phyloP scores from a whole-genome alignment of 2,797 vertebrate genomes.

The Danio kyathit region DNA sequence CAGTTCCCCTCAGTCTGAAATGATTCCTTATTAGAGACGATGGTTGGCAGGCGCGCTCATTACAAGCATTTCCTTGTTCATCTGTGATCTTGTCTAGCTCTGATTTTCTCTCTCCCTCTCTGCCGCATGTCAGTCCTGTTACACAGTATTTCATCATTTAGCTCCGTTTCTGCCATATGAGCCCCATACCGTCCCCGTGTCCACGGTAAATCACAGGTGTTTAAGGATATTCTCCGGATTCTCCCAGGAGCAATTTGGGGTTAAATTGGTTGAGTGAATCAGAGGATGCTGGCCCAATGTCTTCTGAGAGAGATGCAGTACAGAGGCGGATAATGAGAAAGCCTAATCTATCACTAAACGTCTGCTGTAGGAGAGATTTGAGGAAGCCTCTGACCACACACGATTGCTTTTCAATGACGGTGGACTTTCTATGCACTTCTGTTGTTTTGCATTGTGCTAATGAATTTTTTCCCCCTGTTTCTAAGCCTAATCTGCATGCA shows the following conservation, averaged over 20 bases:
- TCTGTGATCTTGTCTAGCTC: slow-evolving; percentile 18
- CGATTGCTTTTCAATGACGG: not conserved
- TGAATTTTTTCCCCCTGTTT: no score
- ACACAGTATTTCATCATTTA: slow-evolving; percentile 37
- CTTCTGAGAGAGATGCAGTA: slow-evolving; percentile 11
- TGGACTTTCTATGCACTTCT: not conserved
- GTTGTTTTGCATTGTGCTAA: not conserved
- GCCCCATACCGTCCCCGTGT: not conserved
- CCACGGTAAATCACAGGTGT: slow-evolving; percentile 20
- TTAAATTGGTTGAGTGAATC: slow-evolving; percentile 29
- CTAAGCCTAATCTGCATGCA: not conserved
- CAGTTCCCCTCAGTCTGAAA: not conserved
- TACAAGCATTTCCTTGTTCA: slow-evolving; percentile 1
- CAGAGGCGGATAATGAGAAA: slow-evolving; percentile 34
- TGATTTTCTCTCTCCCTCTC: not conserved
- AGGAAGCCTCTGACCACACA: not conserved
- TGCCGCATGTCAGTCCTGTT: not conserved
- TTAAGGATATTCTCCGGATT: slow-evolving; percentile 1
- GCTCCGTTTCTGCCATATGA: slow-evolving; percentile 7
- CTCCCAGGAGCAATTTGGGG: not conserved
- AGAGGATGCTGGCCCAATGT: slow-evolving; percentile 17
- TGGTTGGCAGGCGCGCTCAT: not conserved
- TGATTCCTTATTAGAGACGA: not conserved
- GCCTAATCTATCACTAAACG: slow-evolving; percentile 23
- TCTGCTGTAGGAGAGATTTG: slow-evolving; percentile 13